These are phyloP conservation scores for Incurvaria masculella DNA, from an alignment of 2,888 invertebrate species.

Conservation along the genomic window DNA sequence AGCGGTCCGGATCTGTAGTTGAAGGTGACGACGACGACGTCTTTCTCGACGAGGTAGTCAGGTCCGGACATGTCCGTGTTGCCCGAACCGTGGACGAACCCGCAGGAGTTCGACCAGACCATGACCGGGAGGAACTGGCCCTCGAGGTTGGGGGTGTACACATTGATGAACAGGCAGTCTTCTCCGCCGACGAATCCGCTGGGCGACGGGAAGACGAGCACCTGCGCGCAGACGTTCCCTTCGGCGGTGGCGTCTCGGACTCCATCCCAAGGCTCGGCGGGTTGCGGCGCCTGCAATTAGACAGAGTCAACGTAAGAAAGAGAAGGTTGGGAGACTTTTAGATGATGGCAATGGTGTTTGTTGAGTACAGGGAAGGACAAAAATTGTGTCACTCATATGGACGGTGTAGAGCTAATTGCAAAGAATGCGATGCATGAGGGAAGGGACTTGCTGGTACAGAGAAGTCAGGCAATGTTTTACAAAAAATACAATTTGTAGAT, in stretches of 20 bases:
- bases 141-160: slow-evolving; percentile 60
- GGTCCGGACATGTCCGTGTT: slow-evolving; percentile 44
- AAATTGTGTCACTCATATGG: too few relatives aligned
- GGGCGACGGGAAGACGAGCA: slow-evolving; percentile 34
- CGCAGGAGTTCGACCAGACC: slow-evolving; percentile 58
- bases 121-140: slow-evolving; percentile 51
- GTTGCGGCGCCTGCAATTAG: slow-evolving; percentile 58
- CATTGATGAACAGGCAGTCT: slow-evolving; percentile 68
- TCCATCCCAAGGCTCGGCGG: slow-evolving; percentile 55
- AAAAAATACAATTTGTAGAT: too few relatives aligned
- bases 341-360: too few relatives aligned
- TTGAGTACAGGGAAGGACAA: too few relatives aligned
- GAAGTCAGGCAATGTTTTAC: too few relatives aligned
- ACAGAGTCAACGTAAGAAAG: too few relatives aligned
- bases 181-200: slow-evolving; percentile 53
- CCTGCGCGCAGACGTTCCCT: slow-evolving; percentile 59
- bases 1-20: slow-evolving; percentile 52
- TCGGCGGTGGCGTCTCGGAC: slow-evolving; percentile 60
- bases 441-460: too few relatives aligned
- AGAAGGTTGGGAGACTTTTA: too few relatives aligned
- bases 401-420: too few relatives aligned
- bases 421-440: too few relatives aligned
- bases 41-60: slow-evolving; percentile 55
- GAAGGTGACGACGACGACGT: slow-evolving; percentile 53
- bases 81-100: slow-evolving; percentile 50